Evolutionary conservation across 2,797 vertebrate genomes (phyloP).

Genomic region (Todus mexicanus): DNA sequence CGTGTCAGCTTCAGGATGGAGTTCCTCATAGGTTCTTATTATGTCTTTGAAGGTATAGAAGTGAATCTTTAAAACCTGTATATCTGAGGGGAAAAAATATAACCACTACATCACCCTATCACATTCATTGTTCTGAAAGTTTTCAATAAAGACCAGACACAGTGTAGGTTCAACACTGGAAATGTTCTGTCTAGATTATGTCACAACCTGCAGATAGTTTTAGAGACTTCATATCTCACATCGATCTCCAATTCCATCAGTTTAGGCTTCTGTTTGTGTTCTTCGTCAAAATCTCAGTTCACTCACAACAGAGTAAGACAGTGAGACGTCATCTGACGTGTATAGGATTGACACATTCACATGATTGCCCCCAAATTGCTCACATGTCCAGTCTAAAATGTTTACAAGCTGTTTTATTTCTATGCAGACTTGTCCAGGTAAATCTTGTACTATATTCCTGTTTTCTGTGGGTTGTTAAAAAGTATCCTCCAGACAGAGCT

Average conservation of each 20-base stretch:
- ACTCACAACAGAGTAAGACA: not conserved
- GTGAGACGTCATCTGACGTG: not conserved
- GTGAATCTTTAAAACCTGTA: not conserved
- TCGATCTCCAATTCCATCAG: not conserved
- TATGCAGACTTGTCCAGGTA: not conserved
- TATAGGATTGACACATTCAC: not conserved
- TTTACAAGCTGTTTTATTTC: not conserved
- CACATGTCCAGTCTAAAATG: not conserved
- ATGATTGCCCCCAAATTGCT: not conserved
- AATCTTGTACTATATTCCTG: not conserved
- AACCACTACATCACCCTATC: not conserved
- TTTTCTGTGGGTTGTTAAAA: not conserved
- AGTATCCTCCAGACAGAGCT: not conserved
- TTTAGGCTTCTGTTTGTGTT: not conserved
- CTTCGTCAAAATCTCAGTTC: not conserved
- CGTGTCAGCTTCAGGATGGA: not conserved
- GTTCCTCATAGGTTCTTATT: not conserved
- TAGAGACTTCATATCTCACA: not conserved
- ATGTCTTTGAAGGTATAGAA: not conserved
- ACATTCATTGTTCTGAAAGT: not conserved
- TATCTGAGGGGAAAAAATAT: not conserved
- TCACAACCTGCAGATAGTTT: not conserved
- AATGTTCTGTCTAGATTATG: not conserved
- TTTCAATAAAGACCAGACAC: not conserved
- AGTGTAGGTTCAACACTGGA: not conserved